phyloP scores from a whole-genome alignment of 2,888 invertebrate genomes.

The Drosophila phalerata region DNA sequence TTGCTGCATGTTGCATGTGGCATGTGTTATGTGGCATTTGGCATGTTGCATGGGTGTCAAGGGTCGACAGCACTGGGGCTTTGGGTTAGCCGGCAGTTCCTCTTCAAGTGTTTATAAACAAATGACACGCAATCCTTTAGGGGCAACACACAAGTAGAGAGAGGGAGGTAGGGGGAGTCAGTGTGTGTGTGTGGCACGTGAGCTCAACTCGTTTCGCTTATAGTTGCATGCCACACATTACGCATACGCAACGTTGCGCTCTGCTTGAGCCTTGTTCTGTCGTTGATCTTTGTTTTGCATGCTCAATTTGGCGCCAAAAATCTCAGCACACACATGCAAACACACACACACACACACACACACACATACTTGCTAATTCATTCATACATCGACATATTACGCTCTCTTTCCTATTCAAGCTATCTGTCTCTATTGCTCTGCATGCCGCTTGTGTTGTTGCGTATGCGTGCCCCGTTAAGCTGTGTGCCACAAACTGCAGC shows the following conservation, averaged over 20 bases:
- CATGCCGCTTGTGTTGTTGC: conserved; percentile 28
- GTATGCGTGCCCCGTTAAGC: conserved; percentile 71
- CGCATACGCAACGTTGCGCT: conserved; percentile 68
- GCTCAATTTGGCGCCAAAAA: conserved; percentile 77
- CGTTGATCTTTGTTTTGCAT: conserved; percentile 67
- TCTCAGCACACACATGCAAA: conserved; percentile 46
- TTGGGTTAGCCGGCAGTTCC: conserved; percentile 56
- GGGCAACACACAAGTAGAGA: conserved; percentile 41
- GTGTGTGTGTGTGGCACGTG: conserved; percentile 38
- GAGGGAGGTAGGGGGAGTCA: not conserved
- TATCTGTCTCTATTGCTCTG: conserved; percentile 34
- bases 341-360: conserved; percentile 30
- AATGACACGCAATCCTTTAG: conserved; percentile 82
- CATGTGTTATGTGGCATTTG: not conserved
- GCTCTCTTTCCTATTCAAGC: conserved; percentile 26
- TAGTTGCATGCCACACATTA: conserved; percentile 66
- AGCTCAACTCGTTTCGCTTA: conserved; percentile 38
- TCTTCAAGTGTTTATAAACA: conserved; percentile 82
- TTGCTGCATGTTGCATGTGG: conserved; percentile 21
- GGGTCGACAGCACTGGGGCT: conserved; percentile 62
- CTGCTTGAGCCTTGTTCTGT: conserved; percentile 8
- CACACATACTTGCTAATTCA: conserved; percentile 51
- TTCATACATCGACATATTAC: conserved; percentile 58
- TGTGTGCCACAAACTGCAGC: conserved; percentile 69
- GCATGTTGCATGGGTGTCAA: conserved; percentile 51